Percentiles rank a stretch among this genome's conserved stretches.
Evolutionary conservation across 92 coral and sea anemone species (phyloP).

Genomic region (Epizoanthus fatuus): DNA sequence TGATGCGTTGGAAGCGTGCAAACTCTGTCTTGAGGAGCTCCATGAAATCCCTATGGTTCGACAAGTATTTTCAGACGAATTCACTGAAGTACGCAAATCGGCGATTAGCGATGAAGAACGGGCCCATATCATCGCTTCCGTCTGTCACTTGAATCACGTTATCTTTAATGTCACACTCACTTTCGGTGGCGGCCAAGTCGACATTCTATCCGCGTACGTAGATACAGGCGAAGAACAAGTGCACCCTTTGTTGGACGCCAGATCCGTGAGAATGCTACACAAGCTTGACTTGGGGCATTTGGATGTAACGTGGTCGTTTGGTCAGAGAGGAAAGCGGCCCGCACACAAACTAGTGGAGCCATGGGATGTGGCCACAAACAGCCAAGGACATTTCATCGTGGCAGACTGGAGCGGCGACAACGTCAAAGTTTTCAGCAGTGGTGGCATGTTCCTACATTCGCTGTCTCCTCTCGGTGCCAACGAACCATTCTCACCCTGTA

Average conservation of each 20-base stretch:
- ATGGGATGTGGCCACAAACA: slow-evolving; percentile 44
- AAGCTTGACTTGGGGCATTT: slow-evolving; percentile 13
- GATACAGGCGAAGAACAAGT: slow-evolving; percentile 12
- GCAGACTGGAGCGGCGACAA: slow-evolving; percentile 47
- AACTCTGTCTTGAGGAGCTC: slow-evolving; percentile 42
- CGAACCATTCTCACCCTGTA: slow-evolving; percentile 20
- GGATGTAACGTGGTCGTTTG: slow-evolving; percentile 51
- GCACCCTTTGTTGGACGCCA: slow-evolving; percentile 28
- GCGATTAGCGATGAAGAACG: slow-evolving; percentile 23
- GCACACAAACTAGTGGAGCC: slow-evolving; percentile 45
- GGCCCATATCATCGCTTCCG: slow-evolving; percentile 20
- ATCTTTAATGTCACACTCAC: slow-evolving; percentile 26
- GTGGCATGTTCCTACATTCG: slow-evolving; percentile 49
- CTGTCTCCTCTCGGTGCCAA: slow-evolving; percentile 13
- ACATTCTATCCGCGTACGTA: slow-evolving; percentile 19
- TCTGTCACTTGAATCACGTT: slow-evolving; percentile 43
- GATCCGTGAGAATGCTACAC: slow-evolving; percentile 14
- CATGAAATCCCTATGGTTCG: slow-evolving; percentile 51
- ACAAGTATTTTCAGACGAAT: slow-evolving; percentile 28
- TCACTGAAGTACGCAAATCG: slow-evolving; percentile 1
- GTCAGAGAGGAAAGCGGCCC: slow-evolving; percentile 32
- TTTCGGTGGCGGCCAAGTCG: neutral
- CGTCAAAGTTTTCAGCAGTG: slow-evolving; percentile 57
- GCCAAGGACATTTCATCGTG: slow-evolving; percentile 54
- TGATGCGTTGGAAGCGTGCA: slow-evolving; percentile 36